phyloP scores from a whole-genome alignment of 2,797 vertebrate genomes.

The Hirundo rustica region DNA sequence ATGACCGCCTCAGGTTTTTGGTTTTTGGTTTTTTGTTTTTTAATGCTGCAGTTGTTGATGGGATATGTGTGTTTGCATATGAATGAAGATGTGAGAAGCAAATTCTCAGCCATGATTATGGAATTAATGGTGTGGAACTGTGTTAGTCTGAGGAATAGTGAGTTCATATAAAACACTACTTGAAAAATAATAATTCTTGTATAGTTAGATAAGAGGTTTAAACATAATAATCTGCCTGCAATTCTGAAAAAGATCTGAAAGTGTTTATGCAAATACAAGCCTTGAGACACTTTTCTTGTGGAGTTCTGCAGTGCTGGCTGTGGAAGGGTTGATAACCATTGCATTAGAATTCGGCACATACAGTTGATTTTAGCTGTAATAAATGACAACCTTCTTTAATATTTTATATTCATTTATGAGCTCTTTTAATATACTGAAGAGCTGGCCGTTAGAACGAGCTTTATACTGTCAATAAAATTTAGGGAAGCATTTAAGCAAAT shows the following conservation, averaged over 20 bases:
- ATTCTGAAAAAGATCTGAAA: neutral
- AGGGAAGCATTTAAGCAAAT: conserved; percentile 45
- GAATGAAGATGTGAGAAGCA: neutral
- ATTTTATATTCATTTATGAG: conserved; percentile 56
- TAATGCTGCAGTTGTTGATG: neutral
- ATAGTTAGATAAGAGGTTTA: neutral
- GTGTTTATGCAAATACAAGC: neutral
- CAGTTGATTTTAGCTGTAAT: neutral
- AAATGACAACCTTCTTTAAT: conserved; percentile 37
- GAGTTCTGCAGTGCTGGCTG: neutral
- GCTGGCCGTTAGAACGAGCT: neutral
- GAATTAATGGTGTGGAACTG: neutral
- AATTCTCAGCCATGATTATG: neutral
- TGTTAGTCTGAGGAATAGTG: neutral
- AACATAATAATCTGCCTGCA: neutral
- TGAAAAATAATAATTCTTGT: neutral
- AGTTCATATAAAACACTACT: neutral
- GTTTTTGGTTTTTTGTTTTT: neutral
- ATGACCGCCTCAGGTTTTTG: neutral
- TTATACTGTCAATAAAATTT: conserved; percentile 45
- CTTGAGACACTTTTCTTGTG: neutral
- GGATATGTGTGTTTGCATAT: neutral
- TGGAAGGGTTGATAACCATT: neutral
- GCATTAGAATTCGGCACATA: neutral
- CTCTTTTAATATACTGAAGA: conserved; percentile 45